Base-by-base conservation (phyloP, 2,113 vertebrate species). In the Tachysurus vachellii region DNA sequence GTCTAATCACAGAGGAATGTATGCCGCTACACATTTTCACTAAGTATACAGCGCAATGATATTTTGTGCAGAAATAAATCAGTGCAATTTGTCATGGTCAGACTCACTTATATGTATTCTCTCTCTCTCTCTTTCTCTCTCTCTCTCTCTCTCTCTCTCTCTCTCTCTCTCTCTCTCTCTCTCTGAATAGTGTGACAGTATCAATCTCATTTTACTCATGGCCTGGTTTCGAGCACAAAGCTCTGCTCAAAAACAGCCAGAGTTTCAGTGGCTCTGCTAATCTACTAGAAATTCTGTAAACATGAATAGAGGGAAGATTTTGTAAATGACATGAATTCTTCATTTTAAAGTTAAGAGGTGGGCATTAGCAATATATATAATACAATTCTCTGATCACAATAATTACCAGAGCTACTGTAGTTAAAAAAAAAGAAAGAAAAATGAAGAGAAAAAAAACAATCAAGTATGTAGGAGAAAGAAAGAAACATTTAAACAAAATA, bases 1-100 rank as follows among this genome's bases (percentile, higher is more conserved):
- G 53, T 57, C 86, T 76, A 84, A 89, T 89, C 84, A 89, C 26
- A 59, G 82, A 87, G 85, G 83, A 87, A 89, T 87, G 88, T 61
- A 73, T 76, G 59, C 50, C 59, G 26, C 56, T 59, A 28, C 47
- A 50, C 56, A 28, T 59, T 17, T 73, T 47, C 47, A 19, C 82
- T 85, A 70, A 87, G 85, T 73, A 54, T 68, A 89, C 85, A 81
- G 68, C 71, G 77, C 42, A 68, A 81, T 82, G 64, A 87, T 79
- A 75, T 64, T 82, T 85, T 54, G 82, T 59, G 83, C 85, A 87
- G 85, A 44, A 81, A 86, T 87, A 89, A 87, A 87, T 87, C 88
- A 89, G 86, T 13, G 31, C 28, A 82, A 89, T 84, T 84, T 44
- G 83, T 89, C 82, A 86, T 19, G 77, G 57, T 80, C 73, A 68